Evolutionary conservation across 2,113 vertebrate species (phyloP).

Genomic region (Lagopus leucura): DNA sequence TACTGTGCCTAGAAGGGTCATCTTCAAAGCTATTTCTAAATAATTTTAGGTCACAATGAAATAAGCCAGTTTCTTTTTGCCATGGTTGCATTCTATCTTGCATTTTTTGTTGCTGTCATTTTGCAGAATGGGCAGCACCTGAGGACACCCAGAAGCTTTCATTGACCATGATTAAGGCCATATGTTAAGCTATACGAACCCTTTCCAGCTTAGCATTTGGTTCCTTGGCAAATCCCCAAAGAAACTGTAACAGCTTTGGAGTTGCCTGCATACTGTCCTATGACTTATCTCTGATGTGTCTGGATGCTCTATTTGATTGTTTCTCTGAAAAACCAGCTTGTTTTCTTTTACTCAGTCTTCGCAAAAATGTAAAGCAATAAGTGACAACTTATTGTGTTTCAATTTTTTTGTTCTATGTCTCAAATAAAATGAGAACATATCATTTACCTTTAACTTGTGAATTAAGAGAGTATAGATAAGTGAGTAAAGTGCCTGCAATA

Average conservation of each 20-base stretch:
- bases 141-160: slow-evolving; percentile 1
- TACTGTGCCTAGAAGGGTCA: not conserved
- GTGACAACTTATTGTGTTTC: not conserved
- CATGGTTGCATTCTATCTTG: not conserved
- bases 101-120: not conserved
- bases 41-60: not conserved
- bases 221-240: slow-evolving; percentile 16
- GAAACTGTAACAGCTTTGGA: not conserved
- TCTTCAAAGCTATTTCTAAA: slow-evolving; percentile 13
- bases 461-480: not conserved
- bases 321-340: not conserved
- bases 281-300: not conserved
- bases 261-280: not conserved
- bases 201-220: slow-evolving; percentile 32
- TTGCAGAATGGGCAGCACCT: not conserved
- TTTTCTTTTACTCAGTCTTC: not conserved
- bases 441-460: not conserved
- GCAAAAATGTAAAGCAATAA: not conserved
- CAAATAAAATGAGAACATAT: not conserved
- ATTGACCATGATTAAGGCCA: not conserved
- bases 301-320: not conserved
- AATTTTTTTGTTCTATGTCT: not conserved
- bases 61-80: not conserved
- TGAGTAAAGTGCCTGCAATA: not conserved
- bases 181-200: slow-evolving; percentile 30